A percentile compares a stretch with the other conserved stretches of the same genome.
Evolutionary conservation across 2,888 invertebrate species (phyloP).

Genomic region (Morpho helenor): DNA sequence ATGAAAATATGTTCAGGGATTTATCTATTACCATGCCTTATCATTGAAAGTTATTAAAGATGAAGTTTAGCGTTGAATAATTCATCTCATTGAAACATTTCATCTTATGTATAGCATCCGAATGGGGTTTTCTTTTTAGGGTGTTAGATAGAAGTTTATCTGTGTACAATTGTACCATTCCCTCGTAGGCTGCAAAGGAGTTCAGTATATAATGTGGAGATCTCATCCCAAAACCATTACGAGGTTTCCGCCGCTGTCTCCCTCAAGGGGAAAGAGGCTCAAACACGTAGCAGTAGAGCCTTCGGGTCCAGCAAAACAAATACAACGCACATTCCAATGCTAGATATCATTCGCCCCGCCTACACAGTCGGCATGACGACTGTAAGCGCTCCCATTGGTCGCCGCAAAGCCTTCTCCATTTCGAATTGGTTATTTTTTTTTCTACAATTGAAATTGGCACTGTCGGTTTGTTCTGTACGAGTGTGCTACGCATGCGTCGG

Average conservation of each 20-base stretch:
- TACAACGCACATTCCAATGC: slow-evolving; percentile 78
- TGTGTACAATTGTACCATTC: slow-evolving; percentile 11
- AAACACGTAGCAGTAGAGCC: slow-evolving; percentile 75
- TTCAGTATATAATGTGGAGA: slow-evolving; percentile 67
- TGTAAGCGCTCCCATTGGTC: slow-evolving; percentile 73
- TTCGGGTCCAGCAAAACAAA: slow-evolving; percentile 75
- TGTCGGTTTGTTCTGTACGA: slow-evolving; percentile 70
- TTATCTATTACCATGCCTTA: too few species aligned
- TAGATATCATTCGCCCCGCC: slow-evolving; percentile 79
- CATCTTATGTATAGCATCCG: too few species aligned
- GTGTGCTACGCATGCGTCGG: slow-evolving; percentile 64
- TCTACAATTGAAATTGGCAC: slow-evolving; percentile 77
- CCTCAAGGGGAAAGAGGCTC: slow-evolving; percentile 75
- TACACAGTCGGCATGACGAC: slow-evolving; percentile 78
- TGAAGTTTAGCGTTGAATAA: too few species aligned
- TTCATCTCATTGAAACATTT: too few species aligned
- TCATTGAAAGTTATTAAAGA: too few species aligned
- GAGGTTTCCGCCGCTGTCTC: slow-evolving; percentile 66
- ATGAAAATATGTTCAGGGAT: not conserved
- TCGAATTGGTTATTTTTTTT: slow-evolving; percentile 77
- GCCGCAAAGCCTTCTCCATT: slow-evolving; percentile 75
- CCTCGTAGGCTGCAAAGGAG: slow-evolving; percentile 29
- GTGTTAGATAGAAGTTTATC: slow-evolving; percentile 2
- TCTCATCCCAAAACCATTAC: slow-evolving; percentile 64
- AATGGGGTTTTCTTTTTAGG: too few species aligned